Base-by-base conservation (phyloP, 2,888 invertebrate genomes). In the Digitonthophagus gazella region DNA sequence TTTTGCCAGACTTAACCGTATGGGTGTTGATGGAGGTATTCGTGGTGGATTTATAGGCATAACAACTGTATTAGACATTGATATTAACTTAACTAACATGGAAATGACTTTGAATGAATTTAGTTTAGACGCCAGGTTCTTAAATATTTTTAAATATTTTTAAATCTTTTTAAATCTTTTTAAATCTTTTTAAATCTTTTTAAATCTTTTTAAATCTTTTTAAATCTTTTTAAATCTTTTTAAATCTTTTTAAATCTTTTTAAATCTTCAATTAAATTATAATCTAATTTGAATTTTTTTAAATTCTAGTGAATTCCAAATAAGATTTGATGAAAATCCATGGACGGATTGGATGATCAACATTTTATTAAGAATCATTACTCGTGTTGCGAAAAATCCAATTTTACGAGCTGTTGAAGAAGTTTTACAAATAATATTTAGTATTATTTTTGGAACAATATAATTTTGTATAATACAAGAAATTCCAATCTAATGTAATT, bases 361-460 rank as follows among this genome's bases (percentile, higher is more conserved):
- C n/a, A 15, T 61, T 18, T n/a, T 61, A 18, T 5, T 61, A n/a
- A 61, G 19, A 4, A 20, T 61, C 5, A 20, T 61, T 3, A 20
- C 61, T 8, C 6, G 20, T n/a, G n/a, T 61, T 18, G 61, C 18
- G 0, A 16, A 20, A 2, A 19, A 61, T 3, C 61, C 61, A n/a
- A 18, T 61, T n/a, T n/a, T 61, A n/a, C 1, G 18, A n/a, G 61
- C 19, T 1, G 19, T 61, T 6, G 61, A 61, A 18, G 15, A 16
- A 4, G 61, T 61, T 2, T 61, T 61, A n/a, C n/a, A 18, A n/a
- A n/a, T 61, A 11, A 61, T 61, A 18, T 19, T 61, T 5, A 18
- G 20, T n/a, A 20, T 20, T 61, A 61, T 61, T 61, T 61, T 61
- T 18, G 61, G 61, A 19, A n/a, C n/a, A n/a, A n/a, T n/a, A n/a